Evolutionary conservation across 1,140 invertebrate genomes (phyloP).

Genomic region (Rhopalosiphum padi): DNA sequence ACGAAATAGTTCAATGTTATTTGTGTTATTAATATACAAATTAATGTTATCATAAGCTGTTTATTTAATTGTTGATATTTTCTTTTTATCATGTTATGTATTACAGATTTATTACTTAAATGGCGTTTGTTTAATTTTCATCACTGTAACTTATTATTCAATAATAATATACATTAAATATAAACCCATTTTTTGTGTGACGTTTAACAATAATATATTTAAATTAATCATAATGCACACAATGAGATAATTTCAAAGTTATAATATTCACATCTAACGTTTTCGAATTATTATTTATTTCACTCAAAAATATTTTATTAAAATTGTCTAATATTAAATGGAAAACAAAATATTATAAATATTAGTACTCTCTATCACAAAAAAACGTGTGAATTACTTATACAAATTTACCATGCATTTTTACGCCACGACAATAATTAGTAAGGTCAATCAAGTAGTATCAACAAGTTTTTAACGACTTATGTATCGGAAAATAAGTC

Average conservation of each 20-base stretch:
- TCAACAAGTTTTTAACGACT: not conserved
- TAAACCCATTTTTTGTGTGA: not conserved
- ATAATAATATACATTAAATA: not conserved
- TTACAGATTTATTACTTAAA: not conserved
- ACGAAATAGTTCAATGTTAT: not conserved
- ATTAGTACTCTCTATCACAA: not conserved
- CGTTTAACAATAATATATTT: not conserved
- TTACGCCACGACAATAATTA: not conserved
- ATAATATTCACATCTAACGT: not conserved
- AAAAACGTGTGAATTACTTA: not conserved
- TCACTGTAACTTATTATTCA: not conserved
- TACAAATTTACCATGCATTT: not conserved
- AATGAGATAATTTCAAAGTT: not conserved
- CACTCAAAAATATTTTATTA: not conserved
- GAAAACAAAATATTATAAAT: not conserved
- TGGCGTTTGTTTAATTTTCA: not conserved
- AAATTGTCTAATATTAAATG: not conserved
- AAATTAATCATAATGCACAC: not conserved
- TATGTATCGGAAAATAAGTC: not conserved
- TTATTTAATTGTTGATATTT: not conserved
- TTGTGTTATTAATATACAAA: not conserved
- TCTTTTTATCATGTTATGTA: not conserved
- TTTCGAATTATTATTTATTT: not conserved
- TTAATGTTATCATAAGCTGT: not conserved
- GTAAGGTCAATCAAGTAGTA: no score